phyloP scores from a whole-genome alignment of 2,888 invertebrate species.

The Petrolisthes cinctipes region DNA sequence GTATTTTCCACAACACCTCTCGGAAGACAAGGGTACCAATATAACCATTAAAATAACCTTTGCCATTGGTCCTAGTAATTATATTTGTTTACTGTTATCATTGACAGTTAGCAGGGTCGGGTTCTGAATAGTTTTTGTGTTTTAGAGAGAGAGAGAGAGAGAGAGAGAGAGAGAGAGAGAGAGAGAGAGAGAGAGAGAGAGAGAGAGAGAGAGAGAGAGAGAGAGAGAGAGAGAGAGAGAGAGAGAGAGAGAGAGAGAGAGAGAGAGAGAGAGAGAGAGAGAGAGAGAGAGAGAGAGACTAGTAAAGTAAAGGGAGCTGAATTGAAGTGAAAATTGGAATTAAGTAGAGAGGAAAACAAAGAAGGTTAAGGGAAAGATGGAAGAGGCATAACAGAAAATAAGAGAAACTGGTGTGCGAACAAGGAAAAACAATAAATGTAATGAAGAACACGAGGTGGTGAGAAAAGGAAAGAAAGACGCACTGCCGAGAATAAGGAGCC shows the following conservation, averaged over 20 bases:
- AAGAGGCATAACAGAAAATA: not conserved
- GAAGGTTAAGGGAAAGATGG: not conserved
- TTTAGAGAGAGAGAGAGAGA: constrained; percentile 15
- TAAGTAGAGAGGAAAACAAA: not conserved
- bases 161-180: constrained; percentile 5
- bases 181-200: not conserved
- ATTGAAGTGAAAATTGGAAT: not conserved
- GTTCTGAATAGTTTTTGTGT: too few species aligned
- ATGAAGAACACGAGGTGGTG: not conserved
- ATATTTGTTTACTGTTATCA: too few species aligned
- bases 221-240: not conserved
- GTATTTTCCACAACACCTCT: too few species aligned
- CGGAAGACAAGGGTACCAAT: too few species aligned
- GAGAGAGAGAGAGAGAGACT: not conserved
- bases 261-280: not conserved
- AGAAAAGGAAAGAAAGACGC: not conserved
- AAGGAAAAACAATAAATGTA: not conserved
- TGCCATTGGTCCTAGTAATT: too few species aligned
- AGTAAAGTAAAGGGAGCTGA: too few species aligned
- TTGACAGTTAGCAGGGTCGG: too few species aligned
- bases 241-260: not conserved
- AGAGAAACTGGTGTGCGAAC: too few species aligned
- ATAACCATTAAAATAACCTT: too few species aligned
- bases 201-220: constrained; percentile 7
- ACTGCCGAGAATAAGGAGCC: not conserved